Evolutionary conservation across 2,797 vertebrate species (phyloP), one percentile per base, ranked within the genome.

Genomic region (Pagetopsis macropterus): DNA sequence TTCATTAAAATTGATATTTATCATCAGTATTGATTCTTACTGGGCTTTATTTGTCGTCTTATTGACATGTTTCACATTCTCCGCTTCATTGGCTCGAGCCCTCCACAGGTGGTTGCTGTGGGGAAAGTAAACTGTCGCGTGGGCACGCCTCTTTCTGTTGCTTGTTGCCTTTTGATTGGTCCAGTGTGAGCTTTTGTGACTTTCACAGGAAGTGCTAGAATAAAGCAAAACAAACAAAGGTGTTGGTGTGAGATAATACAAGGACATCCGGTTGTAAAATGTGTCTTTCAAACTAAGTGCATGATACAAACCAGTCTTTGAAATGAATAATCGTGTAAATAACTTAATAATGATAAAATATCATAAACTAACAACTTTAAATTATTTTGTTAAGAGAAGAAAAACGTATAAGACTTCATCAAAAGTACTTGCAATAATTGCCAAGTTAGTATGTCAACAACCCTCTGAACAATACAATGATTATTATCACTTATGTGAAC

Each of bases 231-330:
- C 13, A 48, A 40, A 27, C 1, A 2, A 14, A 21, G 0, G 17
- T 31, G 2, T 12, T 45, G 4, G 15, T 3, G 11, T 58, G 41
- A 63, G 17, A 5, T 49, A 44, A 50, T 60, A 52, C 21, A 37
- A 64, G 19, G 17, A 45, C 16, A 68, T 86, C 82, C 79, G 67
- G 62, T 69, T 72, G 3, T 27, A 1, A 9, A 0, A 10, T 14
- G n/a, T n/a, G 9, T 17, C 46, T n/a, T 83, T 84, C 82, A 85
- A 44, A 83, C 8, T 85, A 88, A 84, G 33, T 80, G 73, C 40
- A 3, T 10, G 1, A 40, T n/a, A 16, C 19, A 9, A 56, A 48
- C 2, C 13, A 56, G 1, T 4, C 3, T 3, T 3, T 23, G 27
- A 37, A 11, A 70, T 4, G 14, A 3, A 58, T 31, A 6, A 54